These are phyloP conservation scores for Sebastes trivittatus DNA, from an alignment of 2,797 vertebrate genomes.

Conservation along the genomic window DNA sequence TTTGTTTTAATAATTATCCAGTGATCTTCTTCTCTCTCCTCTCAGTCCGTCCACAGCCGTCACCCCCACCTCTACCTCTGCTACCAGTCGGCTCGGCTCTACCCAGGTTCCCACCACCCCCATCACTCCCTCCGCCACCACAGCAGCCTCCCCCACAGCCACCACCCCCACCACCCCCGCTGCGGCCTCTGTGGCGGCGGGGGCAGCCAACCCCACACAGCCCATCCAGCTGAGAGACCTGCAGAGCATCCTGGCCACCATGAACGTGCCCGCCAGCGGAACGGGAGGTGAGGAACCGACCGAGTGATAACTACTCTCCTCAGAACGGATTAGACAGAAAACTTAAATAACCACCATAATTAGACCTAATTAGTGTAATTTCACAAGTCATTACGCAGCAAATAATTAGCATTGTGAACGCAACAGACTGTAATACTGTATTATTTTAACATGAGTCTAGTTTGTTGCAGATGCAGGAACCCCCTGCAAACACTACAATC, in stretches of 20 bases:
- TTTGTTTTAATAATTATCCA: neutral
- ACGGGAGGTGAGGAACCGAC: constrained; percentile 85
- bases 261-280: constrained; percentile 91
- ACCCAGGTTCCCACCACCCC: constrained; percentile 82
- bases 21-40: neutral
- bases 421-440: neutral
- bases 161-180: constrained; percentile 87
- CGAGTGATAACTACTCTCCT: neutral
- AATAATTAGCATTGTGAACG: neutral
- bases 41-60: constrained; percentile 92
- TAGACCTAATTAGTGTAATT: neutral
- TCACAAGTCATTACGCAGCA: neutral
- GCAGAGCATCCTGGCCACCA: constrained; percentile 97
- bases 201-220: constrained; percentile 88
- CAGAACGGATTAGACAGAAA: neutral
- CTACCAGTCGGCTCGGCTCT: constrained; percentile 76
- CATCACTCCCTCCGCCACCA: constrained; percentile 79
- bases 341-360: neutral
- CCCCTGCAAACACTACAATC: neutral
- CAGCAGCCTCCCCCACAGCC: constrained; percentile 84
- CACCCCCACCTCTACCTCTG: constrained; percentile 89
- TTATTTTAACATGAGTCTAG: neutral
- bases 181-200: constrained; percentile 81
- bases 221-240: constrained; percentile 97
- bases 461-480: neutral